phyloP scores from a whole-genome alignment of 2,888 invertebrate species.

The Thelaira solivaga region DNA sequence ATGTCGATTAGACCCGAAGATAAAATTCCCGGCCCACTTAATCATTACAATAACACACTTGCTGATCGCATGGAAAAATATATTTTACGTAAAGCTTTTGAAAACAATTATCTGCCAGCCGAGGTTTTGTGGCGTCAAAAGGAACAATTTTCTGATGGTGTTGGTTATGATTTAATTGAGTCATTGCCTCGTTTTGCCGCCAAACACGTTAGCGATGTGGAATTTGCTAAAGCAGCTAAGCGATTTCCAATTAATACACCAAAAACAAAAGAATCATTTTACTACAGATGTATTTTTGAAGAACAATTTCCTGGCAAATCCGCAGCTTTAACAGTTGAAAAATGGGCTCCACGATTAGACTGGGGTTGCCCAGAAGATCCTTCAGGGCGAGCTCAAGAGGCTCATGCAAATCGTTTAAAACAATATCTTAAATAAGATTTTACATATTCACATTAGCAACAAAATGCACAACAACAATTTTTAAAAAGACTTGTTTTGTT shows the following conservation, averaged over 20 bases:
- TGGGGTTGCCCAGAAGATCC: conserved; percentile 77
- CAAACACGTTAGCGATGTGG: conserved; percentile 81
- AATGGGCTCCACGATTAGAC: conserved; percentile 76
- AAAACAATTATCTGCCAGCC: conserved; percentile 85
- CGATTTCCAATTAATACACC: conserved; percentile 85
- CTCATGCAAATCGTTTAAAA: conserved; percentile 67
- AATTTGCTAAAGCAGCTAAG: conserved; percentile 77
- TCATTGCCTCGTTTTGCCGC: conserved; percentile 78
- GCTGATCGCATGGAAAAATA: conserved; percentile 83
- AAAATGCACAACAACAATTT: too few relatives aligned
- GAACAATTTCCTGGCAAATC: conserved; percentile 74
- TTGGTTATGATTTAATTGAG: conserved; percentile 77
- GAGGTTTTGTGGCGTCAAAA: conserved; percentile 95
- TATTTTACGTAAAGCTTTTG: conserved; percentile 90
- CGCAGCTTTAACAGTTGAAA: conserved; percentile 74
- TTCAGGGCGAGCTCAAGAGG: conserved; percentile 76
- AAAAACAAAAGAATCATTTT: conserved; percentile 86
- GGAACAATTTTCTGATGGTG: conserved; percentile 85
- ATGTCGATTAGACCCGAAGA: conserved; percentile 83
- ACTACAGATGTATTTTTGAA: conserved; percentile 79
- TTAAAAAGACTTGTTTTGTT: too few relatives aligned
- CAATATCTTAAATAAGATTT: conserved; percentile 13
- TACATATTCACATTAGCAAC: neutral
- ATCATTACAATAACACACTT: conserved; percentile 66
- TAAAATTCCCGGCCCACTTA: conserved; percentile 81